Evolutionary conservation across 2,888 invertebrate species (phyloP).

Genomic region (Troides oblongomaculatus): DNA sequence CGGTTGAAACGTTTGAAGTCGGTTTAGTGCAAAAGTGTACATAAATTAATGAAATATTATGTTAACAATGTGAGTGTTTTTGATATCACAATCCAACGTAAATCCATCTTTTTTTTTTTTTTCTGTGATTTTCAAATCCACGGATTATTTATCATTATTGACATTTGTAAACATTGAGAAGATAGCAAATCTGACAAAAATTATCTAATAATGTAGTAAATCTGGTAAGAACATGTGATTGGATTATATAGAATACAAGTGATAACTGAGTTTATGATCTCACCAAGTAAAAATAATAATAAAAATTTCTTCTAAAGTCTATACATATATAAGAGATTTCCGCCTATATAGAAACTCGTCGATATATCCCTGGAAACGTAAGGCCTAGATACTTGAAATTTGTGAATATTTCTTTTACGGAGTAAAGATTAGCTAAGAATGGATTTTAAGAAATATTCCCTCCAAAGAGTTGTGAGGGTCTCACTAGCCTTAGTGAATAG

Average conservation of each 20-base stretch:
- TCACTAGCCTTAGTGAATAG: too few relatives aligned
- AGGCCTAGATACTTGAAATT: too few relatives aligned
- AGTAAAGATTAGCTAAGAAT: too few relatives aligned
- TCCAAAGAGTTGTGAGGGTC: too few relatives aligned
- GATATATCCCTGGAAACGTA: too few relatives aligned
- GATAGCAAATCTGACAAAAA: slow-evolving; percentile 5
- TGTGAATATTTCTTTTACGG: too few relatives aligned
- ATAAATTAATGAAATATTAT: not conserved
- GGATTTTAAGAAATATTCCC: too few relatives aligned
- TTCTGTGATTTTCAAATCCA: not conserved
- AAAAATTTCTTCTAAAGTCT: too few relatives aligned
- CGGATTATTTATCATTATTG: slow-evolving; percentile 4
- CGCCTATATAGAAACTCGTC: too few relatives aligned
- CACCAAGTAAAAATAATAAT: not conserved
- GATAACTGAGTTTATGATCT: not conserved
- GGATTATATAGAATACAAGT: not conserved
- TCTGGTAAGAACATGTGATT: not conserved
- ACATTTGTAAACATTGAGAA: slow-evolving; percentile 7
- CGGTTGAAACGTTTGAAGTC: not conserved
- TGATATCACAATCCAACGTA: not conserved
- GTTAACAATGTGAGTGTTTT: not conserved
- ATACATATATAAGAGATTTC: too few relatives aligned
- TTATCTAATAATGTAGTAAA: not conserved
- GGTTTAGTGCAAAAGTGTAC: not conserved
- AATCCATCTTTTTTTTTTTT: not conserved